A percentile compares a stretch with the other conserved stretches of the same genome.
These are phyloP conservation scores for Phrynocephalus forsythii DNA, from an alignment of 2,797 vertebrate species.

Conservation along the genomic window DNA sequence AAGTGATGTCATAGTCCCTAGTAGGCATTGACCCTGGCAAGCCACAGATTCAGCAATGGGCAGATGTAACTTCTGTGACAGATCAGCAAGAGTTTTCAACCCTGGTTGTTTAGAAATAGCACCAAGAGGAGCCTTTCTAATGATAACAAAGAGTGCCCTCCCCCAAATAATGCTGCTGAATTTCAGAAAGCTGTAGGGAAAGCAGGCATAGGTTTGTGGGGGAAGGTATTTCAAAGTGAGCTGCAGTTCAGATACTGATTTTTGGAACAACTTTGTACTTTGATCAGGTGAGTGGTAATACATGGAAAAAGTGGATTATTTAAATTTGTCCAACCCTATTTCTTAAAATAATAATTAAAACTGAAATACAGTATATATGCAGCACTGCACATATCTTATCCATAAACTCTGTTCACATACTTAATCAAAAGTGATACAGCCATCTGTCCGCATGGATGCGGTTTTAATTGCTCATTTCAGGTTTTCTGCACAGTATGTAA, in stretches of 20 bases:
- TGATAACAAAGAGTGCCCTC: too few relatives aligned
- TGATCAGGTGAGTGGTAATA: background rate
- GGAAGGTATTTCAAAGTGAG: background rate
- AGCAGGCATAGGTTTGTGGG: background rate
- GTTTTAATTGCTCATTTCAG: constrained; percentile 8
- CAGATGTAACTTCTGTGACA: too few relatives aligned
- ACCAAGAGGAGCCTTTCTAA: too few relatives aligned
- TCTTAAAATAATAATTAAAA: background rate
- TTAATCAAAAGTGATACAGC: constrained; percentile 10
- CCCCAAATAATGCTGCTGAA: background rate
- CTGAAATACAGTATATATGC: background rate
- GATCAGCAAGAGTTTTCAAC: too few relatives aligned
- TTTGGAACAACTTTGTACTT: background rate
- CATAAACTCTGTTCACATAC: background rate
- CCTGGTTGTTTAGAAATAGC: too few relatives aligned
- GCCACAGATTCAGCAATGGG: too few relatives aligned
- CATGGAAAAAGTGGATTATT: background rate
- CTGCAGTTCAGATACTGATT: background rate
- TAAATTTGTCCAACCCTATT: background rate
- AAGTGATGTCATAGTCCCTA: too few relatives aligned
- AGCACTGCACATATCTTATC: accelerated
- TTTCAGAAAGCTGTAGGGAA: background rate
- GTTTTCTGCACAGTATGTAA: constrained; percentile 36
- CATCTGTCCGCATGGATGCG: constrained; percentile 4
- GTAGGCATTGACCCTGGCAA: too few relatives aligned